Percentiles rank a stretch among this genome's conserved stretches.
phyloP scores from a whole-genome alignment of 2,113 vertebrate species.

The Laticauda laticaudata region DNA sequence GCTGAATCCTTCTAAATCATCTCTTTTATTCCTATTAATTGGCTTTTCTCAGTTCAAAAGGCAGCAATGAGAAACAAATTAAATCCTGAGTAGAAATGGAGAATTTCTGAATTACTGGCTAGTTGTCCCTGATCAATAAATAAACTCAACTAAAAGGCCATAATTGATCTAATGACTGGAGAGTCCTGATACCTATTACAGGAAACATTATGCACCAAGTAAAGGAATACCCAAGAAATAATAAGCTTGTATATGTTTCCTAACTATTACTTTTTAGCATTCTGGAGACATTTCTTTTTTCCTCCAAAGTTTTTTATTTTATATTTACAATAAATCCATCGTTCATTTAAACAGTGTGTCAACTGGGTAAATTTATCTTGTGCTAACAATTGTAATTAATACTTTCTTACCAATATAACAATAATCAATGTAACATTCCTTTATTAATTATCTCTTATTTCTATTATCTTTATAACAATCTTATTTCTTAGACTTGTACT shows the following conservation, averaged over 20 bases:
- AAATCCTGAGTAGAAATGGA: background rate
- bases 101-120: background rate
- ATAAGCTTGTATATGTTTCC: conserved; percentile 11
- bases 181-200: background rate
- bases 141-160: background rate
- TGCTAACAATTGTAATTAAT: no score
- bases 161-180: background rate
- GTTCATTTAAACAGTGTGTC: no score
- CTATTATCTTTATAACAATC: no score
- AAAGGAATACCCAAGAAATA: background rate
- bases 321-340: no score
- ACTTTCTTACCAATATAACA: no score
- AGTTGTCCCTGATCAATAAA: background rate
- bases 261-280: background rate
- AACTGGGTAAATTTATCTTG: no score
- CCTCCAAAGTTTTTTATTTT: no score
- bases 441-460: no score
- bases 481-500: conserved; percentile 1
- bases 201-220: background rate
- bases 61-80: background rate
- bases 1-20: background rate
- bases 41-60: background rate
- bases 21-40: background rate
- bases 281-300: background rate
- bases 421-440: no score